Evolutionary conservation across 2,888 invertebrate genomes (phyloP), one percentile per base, ranked within the genome.

Genomic region (Chelonus formosanus): DNA sequence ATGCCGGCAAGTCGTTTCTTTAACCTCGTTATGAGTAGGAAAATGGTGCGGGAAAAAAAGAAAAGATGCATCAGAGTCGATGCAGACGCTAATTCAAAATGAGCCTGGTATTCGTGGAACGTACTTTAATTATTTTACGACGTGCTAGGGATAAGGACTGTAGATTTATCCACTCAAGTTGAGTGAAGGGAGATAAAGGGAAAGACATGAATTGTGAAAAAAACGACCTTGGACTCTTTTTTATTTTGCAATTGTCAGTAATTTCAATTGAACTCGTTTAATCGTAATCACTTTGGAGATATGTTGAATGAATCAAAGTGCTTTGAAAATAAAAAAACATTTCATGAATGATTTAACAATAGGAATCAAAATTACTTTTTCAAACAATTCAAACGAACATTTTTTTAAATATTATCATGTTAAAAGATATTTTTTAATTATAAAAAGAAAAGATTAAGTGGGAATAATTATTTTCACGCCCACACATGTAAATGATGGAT

Each of bases 401-500:
- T 59, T 40, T 40, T 40, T 2, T 40, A 40, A 40, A 40, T 40
- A 40, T 40, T 6, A 40, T 40, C 40, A 40, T 40, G 40, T 40
- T 40, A 3, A 40, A 40, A 40, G 40, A 40, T 40, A 5, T 40
- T 40, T 40, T 40, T 40, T 40, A 40, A 40, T 40, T 40, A 40
- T 40, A 4, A 40, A 40, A 40, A 40, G 40, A 40, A 40, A 4
- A 40, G 50, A 59, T 48, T 66, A 68, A 61, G 58, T 1, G 20
- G 47, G 54, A 71, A 71, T 73, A 70, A 71, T 71, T 68, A 71
- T 73, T 73, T 71, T 67, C 70, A 70, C 69, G 64, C 73, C 70
- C 64, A 59, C 68, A 65, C 63, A 63, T 64, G 63, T 68, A 72
- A 76, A 74, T 75, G 75, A 77, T 72, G 69, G 72, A 76, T 74